Evolutionary conservation across 2,888 invertebrate genomes (phyloP).

Genomic region (Corythucha ciliata): DNA sequence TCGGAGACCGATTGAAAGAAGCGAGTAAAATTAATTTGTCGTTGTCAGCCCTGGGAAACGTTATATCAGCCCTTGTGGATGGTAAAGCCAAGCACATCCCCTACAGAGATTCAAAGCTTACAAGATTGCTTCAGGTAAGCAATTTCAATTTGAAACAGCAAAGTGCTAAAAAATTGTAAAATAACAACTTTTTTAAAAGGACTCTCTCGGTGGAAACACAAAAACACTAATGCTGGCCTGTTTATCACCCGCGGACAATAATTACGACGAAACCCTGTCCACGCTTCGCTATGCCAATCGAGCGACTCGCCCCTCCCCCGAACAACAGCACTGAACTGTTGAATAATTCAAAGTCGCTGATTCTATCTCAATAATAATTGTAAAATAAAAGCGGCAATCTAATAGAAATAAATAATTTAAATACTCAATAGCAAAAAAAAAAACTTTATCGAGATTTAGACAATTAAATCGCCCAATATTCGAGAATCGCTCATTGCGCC

Average conservation of each 20-base stretch:
- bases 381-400: no score
- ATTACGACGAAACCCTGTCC: slow-evolving; percentile 74
- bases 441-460: no score
- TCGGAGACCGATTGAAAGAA: slow-evolving; percentile 74
- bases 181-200: slow-evolving; percentile 42
- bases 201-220: slow-evolving; percentile 77
- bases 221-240: slow-evolving; percentile 83
- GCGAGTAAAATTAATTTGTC: slow-evolving; percentile 85
- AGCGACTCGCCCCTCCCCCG: no score
- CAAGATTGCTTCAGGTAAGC: slow-evolving; percentile 58
- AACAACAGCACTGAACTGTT: no score
- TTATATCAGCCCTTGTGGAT: slow-evolving; percentile 77
- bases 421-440: no score
- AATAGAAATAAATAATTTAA: no score
- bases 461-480: no score
- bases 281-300: no score
- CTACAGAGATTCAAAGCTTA: slow-evolving; percentile 77
- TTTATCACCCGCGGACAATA: slow-evolving; percentile 69
- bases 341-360: no score
- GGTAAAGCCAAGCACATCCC: slow-evolving; percentile 72
- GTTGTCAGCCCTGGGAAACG: slow-evolving; percentile 77
- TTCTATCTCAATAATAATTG: no score
- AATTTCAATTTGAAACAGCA: no score
- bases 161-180: background rate
- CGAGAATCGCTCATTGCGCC: no score